phyloP scores from a whole-genome alignment of 2,888 invertebrate species.

The Panzeria rudis region DNA sequence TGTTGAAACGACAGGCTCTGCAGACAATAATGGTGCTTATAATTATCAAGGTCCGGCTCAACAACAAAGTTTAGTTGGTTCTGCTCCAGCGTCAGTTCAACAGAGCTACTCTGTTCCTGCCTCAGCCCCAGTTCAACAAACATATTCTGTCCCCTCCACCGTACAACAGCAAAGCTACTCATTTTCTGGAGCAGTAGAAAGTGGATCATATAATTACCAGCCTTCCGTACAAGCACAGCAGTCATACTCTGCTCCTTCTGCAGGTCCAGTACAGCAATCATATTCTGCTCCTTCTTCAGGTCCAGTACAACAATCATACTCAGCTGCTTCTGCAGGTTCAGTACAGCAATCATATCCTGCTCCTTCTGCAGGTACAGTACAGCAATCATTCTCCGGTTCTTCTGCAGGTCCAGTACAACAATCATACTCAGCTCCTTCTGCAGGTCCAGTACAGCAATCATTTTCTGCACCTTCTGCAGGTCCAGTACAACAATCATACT shows the following conservation, averaged over 20 bases:
- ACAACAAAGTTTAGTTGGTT: slow-evolving; percentile 45
- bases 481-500: slow-evolving; percentile 33
- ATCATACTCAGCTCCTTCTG: slow-evolving; percentile 30
- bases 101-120: slow-evolving; percentile 49
- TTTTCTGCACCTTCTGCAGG: slow-evolving; percentile 10
- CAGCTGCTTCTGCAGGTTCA: neutral
- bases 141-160: slow-evolving; percentile 48
- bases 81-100: slow-evolving; percentile 22
- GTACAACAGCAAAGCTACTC: slow-evolving; percentile 36
- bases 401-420: slow-evolving; percentile 28
- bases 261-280: slow-evolving; percentile 22
- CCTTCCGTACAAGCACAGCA: slow-evolving; percentile 27
- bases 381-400: neutral
- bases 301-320: slow-evolving; percentile 41
- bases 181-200: slow-evolving; percentile 38
- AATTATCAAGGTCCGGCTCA: slow-evolving; percentile 22
- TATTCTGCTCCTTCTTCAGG: slow-evolving; percentile 35
- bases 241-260: slow-evolving; percentile 34
- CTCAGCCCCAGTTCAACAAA: slow-evolving; percentile 27
- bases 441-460: neutral
- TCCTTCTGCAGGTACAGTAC: slow-evolving; percentile 52
- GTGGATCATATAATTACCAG: slow-evolving; percentile 12
- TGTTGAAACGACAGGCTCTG: neutral
- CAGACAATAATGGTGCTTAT: slow-evolving; percentile 19
- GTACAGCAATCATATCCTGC: slow-evolving; percentile 34